Evolutionary conservation across 2,888 invertebrate species (phyloP).

Genomic region (Agrotis ipsilon): DNA sequence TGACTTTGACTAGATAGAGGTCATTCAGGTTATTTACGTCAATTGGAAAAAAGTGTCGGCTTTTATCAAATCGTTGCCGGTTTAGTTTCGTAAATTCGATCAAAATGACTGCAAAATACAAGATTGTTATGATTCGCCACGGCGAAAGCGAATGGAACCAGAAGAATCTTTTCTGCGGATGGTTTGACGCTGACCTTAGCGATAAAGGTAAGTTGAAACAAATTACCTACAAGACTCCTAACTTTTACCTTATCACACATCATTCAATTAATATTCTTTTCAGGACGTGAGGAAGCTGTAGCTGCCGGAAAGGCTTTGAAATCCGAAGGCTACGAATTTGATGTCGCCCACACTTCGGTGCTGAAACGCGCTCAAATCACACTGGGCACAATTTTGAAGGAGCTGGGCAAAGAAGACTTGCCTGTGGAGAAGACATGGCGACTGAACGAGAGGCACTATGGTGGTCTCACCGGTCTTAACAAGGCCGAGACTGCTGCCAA

Average conservation of each 20-base stretch:
- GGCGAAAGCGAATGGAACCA: slow-evolving; percentile 95
- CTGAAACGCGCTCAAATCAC: slow-evolving; percentile 95
- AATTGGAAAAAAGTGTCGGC: slow-evolving; percentile 60
- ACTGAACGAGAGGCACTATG: slow-evolving; percentile 97
- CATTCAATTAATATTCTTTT: neutral
- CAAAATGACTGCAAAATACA: slow-evolving; percentile 88
- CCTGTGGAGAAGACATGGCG: slow-evolving; percentile 95
- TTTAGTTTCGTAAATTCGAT: slow-evolving; percentile 30
- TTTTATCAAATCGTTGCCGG: slow-evolving; percentile 62
- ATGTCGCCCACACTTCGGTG: slow-evolving; percentile 95
- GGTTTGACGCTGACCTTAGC: slow-evolving; percentile 94
- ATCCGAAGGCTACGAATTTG: slow-evolving; percentile 93
- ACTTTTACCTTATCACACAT: neutral
- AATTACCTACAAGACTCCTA: neutral
- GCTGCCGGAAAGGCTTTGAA: slow-evolving; percentile 94
- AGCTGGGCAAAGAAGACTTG: slow-evolving; percentile 93
- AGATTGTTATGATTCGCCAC: slow-evolving; percentile 94
- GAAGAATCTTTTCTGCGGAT: slow-evolving; percentile 94
- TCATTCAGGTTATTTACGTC: slow-evolving; percentile 82
- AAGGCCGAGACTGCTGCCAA: slow-evolving; percentile 96
- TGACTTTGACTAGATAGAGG: slow-evolving; percentile 70
- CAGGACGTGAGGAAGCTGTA: slow-evolving; percentile 93
- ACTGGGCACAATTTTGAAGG: slow-evolving; percentile 92
- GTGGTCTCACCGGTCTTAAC: slow-evolving; percentile 96
- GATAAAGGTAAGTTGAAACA: slow-evolving; percentile 90